Evolutionary conservation across 2,888 invertebrate genomes (phyloP).

Genomic region (Meandrusa payeni): DNA sequence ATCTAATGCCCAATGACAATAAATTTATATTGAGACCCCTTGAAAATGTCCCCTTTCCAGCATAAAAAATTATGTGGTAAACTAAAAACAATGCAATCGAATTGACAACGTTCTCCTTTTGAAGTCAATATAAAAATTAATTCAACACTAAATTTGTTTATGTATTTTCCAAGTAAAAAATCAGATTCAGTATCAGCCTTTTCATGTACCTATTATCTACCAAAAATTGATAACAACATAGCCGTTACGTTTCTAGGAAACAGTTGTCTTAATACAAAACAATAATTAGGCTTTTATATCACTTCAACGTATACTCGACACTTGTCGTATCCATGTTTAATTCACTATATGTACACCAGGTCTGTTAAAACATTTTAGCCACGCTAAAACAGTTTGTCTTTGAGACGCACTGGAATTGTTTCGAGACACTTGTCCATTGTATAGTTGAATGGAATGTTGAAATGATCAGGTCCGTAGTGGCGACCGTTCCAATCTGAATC

Average conservation of each 20-base stretch:
- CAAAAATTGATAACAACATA: conserved; percentile 71
- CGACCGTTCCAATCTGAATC: conserved; percentile 6
- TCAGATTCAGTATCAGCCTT: conserved; percentile 74
- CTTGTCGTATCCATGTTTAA: conserved; percentile 41
- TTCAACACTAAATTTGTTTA: conserved; percentile 23
- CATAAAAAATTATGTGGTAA: too few relatives aligned
- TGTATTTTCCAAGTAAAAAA: conserved; percentile 45
- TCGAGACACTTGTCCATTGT: conserved; percentile 26
- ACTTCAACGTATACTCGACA: conserved; percentile 76
- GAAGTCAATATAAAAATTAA: conserved; percentile 25
- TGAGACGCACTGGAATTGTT: conserved; percentile 53
- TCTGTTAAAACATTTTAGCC: conserved; percentile 39
- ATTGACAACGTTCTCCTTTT: too few relatives aligned
- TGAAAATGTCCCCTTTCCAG: too few relatives aligned
- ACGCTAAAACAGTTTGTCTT: conserved; percentile 52
- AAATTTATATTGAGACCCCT: too few relatives aligned
- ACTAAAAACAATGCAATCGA: too few relatives aligned
- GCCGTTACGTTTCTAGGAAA: conserved; percentile 77
- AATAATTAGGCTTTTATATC: conserved; percentile 75
- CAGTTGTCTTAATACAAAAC: conserved; percentile 66
- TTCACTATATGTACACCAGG: conserved; percentile 50
- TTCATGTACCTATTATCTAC: conserved; percentile 72
- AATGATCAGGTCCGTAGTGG: conserved; percentile 24
- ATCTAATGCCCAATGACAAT: too few relatives aligned
- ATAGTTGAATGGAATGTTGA: conserved; percentile 41